phyloP scores from a whole-genome alignment of 2,113 vertebrate genomes.

The Percopsis transmontana region DNA sequence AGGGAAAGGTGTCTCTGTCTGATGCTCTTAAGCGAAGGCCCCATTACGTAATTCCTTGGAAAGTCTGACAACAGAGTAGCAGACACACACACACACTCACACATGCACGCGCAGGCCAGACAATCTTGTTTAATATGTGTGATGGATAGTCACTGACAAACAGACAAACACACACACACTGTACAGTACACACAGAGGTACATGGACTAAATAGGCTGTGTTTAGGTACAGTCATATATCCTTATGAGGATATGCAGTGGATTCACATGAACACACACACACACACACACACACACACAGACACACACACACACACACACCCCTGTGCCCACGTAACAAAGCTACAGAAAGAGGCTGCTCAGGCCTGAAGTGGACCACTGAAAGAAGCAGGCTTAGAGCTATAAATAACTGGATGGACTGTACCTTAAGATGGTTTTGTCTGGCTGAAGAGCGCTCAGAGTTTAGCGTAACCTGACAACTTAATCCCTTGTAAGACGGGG shows the following conservation, averaged over 20 bases:
- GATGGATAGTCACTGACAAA: constrained; percentile 22
- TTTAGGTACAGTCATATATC: constrained; percentile 7
- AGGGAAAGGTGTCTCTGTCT: constrained; percentile 45
- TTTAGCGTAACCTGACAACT: constrained; percentile 74
- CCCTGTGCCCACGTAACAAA: neutral
- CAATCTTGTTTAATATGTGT: constrained; percentile 55
- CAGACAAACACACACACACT: constrained; percentile 17
- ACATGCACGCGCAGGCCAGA: constrained; percentile 35
- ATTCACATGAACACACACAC: constrained; percentile 4
- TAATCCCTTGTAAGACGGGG: constrained; percentile 67
- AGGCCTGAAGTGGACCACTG: constrained; percentile 36
- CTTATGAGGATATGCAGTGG: neutral
- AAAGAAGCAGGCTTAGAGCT: constrained; percentile 61
- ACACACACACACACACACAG: neutral
- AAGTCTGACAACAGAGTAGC: constrained; percentile 54
- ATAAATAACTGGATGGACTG: constrained; percentile 69
- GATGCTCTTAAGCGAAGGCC: constrained; percentile 41
- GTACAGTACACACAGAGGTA: neutral
- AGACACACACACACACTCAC: constrained; percentile 20
- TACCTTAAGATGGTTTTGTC: constrained; percentile 72
- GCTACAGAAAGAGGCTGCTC: constrained; percentile 20
- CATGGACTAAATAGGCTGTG: too few relatives aligned
- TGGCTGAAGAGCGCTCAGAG: constrained; percentile 62
- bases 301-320: neutral
- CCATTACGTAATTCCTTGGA: constrained; percentile 66